Base-by-base conservation (phyloP, 2,888 invertebrate species). In the Automeris io region DNA sequence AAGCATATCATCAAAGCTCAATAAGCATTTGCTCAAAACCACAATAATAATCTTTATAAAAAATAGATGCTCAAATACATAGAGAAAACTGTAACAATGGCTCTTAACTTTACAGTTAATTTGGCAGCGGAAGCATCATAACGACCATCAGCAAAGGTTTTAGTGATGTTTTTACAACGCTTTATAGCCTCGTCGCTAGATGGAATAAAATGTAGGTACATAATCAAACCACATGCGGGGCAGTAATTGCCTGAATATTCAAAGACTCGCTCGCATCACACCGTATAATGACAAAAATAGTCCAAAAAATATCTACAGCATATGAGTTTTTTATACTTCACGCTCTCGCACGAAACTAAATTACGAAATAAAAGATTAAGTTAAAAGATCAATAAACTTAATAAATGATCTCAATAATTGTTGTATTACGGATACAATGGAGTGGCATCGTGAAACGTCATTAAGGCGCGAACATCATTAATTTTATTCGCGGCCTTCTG, bases 361-460 rank as follows among this genome's bases (percentile, higher is more conserved):
- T 86, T 85, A 86, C 85, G 80, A 86, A 85, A 86, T 85, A 86
- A 86, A 86, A 86, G 86, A 86, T 86, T 85, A 85, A 85, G 73
- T 83, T 85, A 85, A 86, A 85, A 85, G 85, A 86, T 85, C 86
- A 86, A 86, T 86, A 86, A 86, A 86, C 85, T 85, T 86, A 85
- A 86, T 85, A 86, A 86, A 86, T 86, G 85, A 85, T 86, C 86
- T 86, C 80, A 86, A 85, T 86, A 86, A 85, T 86, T 85, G 86
- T 86, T 86, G 82, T 82, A 86, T 85, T 86, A 86, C 83, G 78
- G 78, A 71, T 75, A 86, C 86, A 86, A 86, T 86, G 82, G 85
- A 77, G 80, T 82, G 83, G 85, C 85, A 74, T 82, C 81, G 85
- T 79, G 80, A 78, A 75, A 75, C 83, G 82, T 81, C 85, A 86